Percentiles rank a stretch among this genome's conserved stretches.
phyloP scores from a whole-genome alignment of 2,113 vertebrate species.

The Thinocorus orbignyianus region DNA sequence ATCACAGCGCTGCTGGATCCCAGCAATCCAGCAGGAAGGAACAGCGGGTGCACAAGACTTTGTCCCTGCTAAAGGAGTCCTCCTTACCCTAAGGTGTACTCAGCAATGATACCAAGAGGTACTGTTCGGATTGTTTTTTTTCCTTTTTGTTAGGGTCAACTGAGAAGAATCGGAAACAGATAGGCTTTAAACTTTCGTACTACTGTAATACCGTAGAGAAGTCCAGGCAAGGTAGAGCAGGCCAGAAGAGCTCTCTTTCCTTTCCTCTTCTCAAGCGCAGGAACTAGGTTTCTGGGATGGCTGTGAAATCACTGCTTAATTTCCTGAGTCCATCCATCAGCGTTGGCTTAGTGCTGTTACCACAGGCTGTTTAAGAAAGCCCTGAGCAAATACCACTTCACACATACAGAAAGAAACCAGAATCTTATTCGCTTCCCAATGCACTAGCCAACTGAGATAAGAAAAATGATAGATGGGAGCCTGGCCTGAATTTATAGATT shows the following conservation, averaged over 20 bases:
- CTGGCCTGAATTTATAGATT: constrained; percentile 56
- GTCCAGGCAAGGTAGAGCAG: not conserved
- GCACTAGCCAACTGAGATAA: constrained; percentile 36
- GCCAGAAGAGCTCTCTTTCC: not conserved
- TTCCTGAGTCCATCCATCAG: not conserved
- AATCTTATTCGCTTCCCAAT: not conserved
- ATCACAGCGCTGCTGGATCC: not conserved
- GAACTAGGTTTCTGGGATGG: not conserved
- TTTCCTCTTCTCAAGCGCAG: not conserved
- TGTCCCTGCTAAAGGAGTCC: not conserved
- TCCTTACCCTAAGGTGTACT: not conserved
- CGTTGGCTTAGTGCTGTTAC: not conserved
- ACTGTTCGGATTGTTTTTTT: not conserved
- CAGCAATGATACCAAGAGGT: not conserved
- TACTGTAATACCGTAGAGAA: not conserved
- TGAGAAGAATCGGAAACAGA: not conserved
- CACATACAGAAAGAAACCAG: not conserved
- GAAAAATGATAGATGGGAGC: constrained; percentile 46
- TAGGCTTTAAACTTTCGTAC: not conserved
- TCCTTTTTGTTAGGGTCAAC: not conserved
- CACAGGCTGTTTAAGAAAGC: not conserved
- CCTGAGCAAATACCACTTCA: not conserved
- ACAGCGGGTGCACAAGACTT: not conserved
- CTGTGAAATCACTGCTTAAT: not conserved
- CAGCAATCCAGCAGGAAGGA: not conserved